Percentiles rank a stretch among this genome's conserved stretches.
Conservation (phyloP, 1,140 invertebrate species). For the Phymastichus coffea region DNA sequence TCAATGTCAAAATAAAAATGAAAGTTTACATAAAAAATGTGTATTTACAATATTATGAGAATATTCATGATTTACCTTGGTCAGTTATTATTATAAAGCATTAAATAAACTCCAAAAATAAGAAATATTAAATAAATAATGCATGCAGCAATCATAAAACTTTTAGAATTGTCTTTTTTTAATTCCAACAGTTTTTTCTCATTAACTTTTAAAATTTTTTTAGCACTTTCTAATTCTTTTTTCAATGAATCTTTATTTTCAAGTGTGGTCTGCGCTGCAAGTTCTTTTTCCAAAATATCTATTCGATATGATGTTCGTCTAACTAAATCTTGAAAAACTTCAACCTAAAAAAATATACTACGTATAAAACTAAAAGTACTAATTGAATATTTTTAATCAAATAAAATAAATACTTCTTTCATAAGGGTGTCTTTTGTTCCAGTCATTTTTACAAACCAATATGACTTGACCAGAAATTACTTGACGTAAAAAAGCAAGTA, state of each 20-base stretch:
- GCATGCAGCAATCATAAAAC: constrained; percentile 44
- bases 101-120: constrained; percentile 42
- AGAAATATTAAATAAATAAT: constrained; percentile 44
- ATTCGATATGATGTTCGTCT: constrained; percentile 31
- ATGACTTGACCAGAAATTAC: too few species aligned
- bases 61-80: constrained; percentile 3
- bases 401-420: background rate
- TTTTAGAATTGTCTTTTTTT: constrained; percentile 44
- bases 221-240: constrained; percentile 42
- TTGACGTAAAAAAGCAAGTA: too few species aligned
- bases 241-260: constrained; percentile 47
- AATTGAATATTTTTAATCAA: too few species aligned
- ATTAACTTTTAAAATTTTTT: constrained; percentile 41
- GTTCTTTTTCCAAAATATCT: constrained; percentile 42
- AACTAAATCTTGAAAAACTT: constrained; percentile 41
- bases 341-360: too few species aligned
- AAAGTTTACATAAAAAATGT: constrained; percentile 19
- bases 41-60: constrained; percentile 20
- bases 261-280: constrained; percentile 38
- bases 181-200: constrained; percentile 40
- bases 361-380: too few species aligned
- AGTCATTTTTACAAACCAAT: too few species aligned
- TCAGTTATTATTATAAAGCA: constrained; percentile 21
- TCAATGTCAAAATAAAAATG: too few species aligned
- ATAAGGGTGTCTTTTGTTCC: background rate